A percentile compares a stretch with the other conserved stretches of the same genome.
phyloP scores from a whole-genome alignment of 2,888 invertebrate genomes.

The Polydrusus tereticollis region DNA sequence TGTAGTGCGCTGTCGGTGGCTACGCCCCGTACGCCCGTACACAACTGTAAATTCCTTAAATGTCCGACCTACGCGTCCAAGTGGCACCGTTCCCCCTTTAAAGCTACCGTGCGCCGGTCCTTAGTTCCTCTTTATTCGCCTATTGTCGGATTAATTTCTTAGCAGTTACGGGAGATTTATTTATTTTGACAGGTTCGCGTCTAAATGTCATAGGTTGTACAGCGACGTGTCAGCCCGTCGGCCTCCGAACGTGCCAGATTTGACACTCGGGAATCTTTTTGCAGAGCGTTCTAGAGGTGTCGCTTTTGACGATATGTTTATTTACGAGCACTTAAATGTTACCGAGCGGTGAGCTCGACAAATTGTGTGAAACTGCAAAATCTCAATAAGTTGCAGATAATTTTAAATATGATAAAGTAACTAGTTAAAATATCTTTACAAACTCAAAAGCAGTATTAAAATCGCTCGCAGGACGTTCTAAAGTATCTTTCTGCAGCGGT shows the following conservation, averaged over 20 bases:
- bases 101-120: conserved; percentile 1
- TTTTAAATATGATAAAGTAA: too few relatives aligned
- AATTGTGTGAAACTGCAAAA: background rate
- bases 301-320: background rate
- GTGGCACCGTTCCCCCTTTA: conserved; percentile 1
- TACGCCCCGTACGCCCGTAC: background rate
- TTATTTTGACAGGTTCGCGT: conserved; percentile 39
- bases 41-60: conserved; percentile 7
- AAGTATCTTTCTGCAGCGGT: too few relatives aligned
- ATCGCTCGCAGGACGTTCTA: too few relatives aligned
- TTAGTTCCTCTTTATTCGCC: conserved; percentile 1
- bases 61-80: background rate
- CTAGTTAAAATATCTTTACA: too few relatives aligned
- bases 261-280: conserved; percentile 17
- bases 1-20: too few relatives aligned
- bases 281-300: background rate
- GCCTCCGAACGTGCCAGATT: conserved; percentile 31
- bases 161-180: conserved; percentile 30
- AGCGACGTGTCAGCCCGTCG: background rate
- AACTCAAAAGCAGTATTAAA: too few relatives aligned
- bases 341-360: background rate
- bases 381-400: too few relatives aligned
- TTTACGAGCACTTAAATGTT: background rate
- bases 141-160: conserved; percentile 15
- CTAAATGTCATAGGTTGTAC: conserved; percentile 31